Conservation (phyloP, 1,140 invertebrate genomes). For the Pseudomyrmex flavicornis region DNA sequence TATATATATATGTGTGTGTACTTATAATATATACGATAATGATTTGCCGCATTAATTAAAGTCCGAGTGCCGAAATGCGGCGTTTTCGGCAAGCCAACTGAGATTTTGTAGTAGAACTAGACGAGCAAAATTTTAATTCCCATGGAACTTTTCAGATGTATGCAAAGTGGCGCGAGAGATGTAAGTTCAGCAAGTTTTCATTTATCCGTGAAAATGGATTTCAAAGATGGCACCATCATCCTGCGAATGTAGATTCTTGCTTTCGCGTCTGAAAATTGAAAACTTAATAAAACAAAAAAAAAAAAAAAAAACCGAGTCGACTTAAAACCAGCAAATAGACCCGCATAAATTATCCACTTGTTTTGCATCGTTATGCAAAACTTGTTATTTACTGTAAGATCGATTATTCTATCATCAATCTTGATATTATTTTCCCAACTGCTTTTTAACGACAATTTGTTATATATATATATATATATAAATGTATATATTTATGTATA, state of each 20-base stretch:
- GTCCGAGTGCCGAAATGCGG: constrained; percentile 9
- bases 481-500: not conserved
- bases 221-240: constrained; percentile 45
- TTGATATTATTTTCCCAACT: constrained; percentile 28
- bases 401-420: constrained; percentile 19
- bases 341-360: constrained; percentile 33
- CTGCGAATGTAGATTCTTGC: constrained; percentile 23
- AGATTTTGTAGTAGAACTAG: constrained; percentile 38
- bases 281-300: constrained; percentile 17
- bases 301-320: not conserved
- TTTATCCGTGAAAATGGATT: constrained; percentile 59
- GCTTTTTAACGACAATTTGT: constrained; percentile 9
- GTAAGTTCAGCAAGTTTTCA: constrained; percentile 61
- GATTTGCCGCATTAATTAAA: constrained; percentile 58
- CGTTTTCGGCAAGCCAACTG: constrained; percentile 49
- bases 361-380: constrained; percentile 38
- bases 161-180: constrained; percentile 57
- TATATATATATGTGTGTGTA: not conserved
- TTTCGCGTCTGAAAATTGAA: constrained; percentile 41
- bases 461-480: constrained; percentile 10
- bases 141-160: constrained; percentile 58
- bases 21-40: constrained; percentile 28
- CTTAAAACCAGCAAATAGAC: constrained; percentile 6
- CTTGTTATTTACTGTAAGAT: constrained; percentile 20
- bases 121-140: constrained; percentile 53